Base-by-base conservation (phyloP, 2,888 invertebrate species). In the Enchytraeus crypticus region DNA sequence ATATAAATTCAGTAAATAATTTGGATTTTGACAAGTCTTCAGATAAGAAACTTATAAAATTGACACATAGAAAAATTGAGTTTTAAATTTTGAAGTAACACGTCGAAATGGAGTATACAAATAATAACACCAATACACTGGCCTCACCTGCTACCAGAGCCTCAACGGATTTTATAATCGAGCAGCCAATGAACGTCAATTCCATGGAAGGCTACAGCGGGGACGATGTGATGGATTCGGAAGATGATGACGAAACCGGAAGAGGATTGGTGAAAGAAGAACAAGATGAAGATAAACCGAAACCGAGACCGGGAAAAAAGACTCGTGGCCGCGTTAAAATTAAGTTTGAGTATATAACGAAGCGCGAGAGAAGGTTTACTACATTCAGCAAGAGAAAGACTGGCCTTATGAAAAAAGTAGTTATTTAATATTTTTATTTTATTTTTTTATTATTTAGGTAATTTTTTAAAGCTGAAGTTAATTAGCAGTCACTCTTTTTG, bases 261-360 rank as follows among this genome's bases (percentile, higher is more conserved):
- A 11, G 11, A n/a, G 11, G 14, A n/a, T 43, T n/a, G 43, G n/a
- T n/a, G n/a, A n/a, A n/a, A n/a, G n/a, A 11, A n/a, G 43, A 11
- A n/a, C 18, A 11, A n/a, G 53, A 33, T 30, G 32, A 11, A 21
- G 23, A 29, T 23, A 27, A 18, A 45, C 45, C 38, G 8, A 55
- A 54, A 47, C 29, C 53, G 21, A 67, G 65, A 46, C 62, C 68
- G 3, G 68, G 68, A 11, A 96, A 96, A 84, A 96, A 96, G 84
- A 96, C 96, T 72, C 95, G 96, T 83, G 98, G 98, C 69, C 86
- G 97, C 71, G 98, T 98, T 74, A 98, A 98, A 85, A 98, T 99
- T 80, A 97, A 98, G 84, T 98, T 98, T 97, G 97, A 98, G 84
- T 99, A 97, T 81, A 98, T 99, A 79, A 96, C 96, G 82, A 98